Evolutionary conservation across 2,113 vertebrate genomes (phyloP).

Genomic region (Jaculus jaculus): DNA sequence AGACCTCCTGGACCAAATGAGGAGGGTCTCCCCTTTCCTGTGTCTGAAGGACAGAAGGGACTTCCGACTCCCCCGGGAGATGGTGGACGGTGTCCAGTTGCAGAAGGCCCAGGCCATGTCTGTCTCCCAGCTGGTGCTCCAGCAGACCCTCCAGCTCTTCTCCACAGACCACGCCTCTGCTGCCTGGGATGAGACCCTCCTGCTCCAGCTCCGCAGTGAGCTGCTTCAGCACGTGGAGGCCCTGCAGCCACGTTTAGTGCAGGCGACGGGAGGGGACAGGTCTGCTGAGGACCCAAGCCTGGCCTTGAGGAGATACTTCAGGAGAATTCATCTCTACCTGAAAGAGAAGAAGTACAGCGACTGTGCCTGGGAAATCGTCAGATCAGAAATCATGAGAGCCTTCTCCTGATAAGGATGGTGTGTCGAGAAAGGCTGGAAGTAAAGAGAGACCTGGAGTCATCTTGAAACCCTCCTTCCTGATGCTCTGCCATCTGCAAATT

Average conservation of each 20-base stretch:
- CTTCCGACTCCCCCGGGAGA: background rate
- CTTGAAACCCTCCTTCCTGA: background rate
- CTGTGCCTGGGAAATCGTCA: constrained; percentile 19
- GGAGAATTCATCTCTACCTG: background rate
- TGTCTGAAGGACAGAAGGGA: constrained; percentile 10
- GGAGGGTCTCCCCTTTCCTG: background rate
- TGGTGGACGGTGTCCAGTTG: background rate
- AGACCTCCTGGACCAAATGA: background rate
- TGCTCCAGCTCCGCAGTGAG: background rate
- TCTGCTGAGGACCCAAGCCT: background rate
- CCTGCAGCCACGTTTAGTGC: background rate
- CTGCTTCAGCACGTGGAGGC: background rate
- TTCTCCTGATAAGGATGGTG: background rate
- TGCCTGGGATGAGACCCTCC: background rate
- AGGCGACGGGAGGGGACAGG: background rate
- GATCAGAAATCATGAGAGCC: background rate
- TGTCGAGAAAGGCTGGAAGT: background rate
- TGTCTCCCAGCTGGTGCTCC: background rate
- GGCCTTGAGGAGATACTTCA: constrained; percentile 3
- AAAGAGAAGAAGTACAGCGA: background rate
- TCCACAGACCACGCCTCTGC: background rate
- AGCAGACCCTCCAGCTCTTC: background rate
- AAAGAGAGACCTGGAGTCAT: background rate
- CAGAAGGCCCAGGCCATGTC: background rate
- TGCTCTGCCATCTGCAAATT: background rate